Evolutionary conservation across 2,113 vertebrate genomes (phyloP), one percentile per base, ranked within the genome.

Genomic region (Thryonomys swinderianus): DNA sequence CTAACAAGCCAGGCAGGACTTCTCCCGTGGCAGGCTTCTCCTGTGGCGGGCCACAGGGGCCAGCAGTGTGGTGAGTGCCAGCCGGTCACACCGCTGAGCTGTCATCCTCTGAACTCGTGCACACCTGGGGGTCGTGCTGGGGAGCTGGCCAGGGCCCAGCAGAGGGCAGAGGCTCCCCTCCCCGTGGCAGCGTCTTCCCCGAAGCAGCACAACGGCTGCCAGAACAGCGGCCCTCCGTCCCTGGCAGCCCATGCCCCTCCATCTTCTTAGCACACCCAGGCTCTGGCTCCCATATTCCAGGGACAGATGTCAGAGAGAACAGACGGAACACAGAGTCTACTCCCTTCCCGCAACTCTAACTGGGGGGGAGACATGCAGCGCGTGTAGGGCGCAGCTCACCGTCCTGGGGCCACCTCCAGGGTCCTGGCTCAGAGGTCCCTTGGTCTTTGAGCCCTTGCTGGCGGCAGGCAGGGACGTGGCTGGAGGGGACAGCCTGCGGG

Each of bases 321-420:
- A 61, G 0, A 42, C 23, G 18, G n/a, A 18, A 17, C 14, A 3
- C 11, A 37, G 21, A 32, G 69, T 25, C 81, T 30, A 37, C 37
- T 5, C 42, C 37, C 42, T 62, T 61, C 0, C 4, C 30, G 10
- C 51, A 32, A 40, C 27, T 69, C 51, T 42, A 51, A 18, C 3
- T 13, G 34, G 32, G 34, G 27, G 80, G 6, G 57, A 79, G 16
- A 79, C 3, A 1, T 0, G 53, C n/a, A 11, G 17, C 0, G 4
- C 69, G 32, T 5, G 4, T 42, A 0, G 0, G 17, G 7, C 32
- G 42, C 10, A 6, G 34, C 91, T 97, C 78, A 97, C 97, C 96
- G 0, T 97, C 96, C 17, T 48, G 92, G 9, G 61, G 84, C 89
- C 95, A 91, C 2, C 57, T 84, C 97, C 97, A 93, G 0, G 71